These are phyloP conservation scores for Varroa destructor DNA, from an alignment of 1,140 invertebrate species.

Conservation along the genomic window DNA sequence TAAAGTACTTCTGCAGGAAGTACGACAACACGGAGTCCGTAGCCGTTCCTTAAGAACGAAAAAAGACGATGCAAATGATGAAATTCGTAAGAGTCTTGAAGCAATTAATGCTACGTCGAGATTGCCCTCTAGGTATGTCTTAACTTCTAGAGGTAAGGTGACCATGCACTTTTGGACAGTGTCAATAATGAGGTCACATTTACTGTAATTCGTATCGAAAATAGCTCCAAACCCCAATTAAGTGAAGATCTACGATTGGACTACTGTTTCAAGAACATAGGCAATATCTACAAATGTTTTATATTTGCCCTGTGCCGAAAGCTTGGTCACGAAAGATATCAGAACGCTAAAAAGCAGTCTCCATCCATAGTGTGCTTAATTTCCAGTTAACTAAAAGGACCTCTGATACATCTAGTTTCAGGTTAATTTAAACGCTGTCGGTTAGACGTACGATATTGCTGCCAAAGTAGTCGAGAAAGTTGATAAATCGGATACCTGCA, in stretches of 20 bases:
- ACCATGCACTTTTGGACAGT: neutral
- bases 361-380: neutral
- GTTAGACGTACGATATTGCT: neutral
- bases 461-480: neutral
- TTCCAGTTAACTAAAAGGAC: neutral
- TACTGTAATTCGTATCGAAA: neutral
- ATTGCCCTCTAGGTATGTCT: neutral
- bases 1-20: neutral
- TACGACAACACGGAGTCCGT: neutral
- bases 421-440: neutral
- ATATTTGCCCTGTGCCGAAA: neutral
- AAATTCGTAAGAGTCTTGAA: neutral
- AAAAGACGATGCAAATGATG: neutral
- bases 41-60: neutral
- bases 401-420: neutral
- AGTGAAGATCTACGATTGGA: neutral
- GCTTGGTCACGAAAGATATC: constrained; percentile 12
- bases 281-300: neutral
- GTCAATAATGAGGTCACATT: neutral
- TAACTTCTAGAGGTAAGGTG: neutral
- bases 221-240: neutral
- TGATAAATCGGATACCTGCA: neutral
- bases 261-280: neutral
- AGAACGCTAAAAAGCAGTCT: neutral
- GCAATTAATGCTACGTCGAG: neutral